Evolutionary conservation across 1,140 invertebrate species (phyloP), one percentile per base, ranked within the genome.

Genomic region (Brachystomella parvula): DNA sequence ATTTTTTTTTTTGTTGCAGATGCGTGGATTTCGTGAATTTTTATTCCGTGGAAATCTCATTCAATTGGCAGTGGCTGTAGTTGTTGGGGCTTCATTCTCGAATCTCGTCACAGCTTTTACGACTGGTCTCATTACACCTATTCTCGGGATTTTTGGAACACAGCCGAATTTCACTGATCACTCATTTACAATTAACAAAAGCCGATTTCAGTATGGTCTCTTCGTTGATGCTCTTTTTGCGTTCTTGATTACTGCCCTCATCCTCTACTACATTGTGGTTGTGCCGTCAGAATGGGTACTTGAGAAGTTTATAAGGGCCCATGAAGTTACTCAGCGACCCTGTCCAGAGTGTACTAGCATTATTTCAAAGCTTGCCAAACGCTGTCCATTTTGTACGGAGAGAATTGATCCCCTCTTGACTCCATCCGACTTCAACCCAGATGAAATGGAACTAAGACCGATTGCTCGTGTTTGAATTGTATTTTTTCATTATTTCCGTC

Each of bases 231-330:
- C 30, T 9, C 28, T 56, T 2, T 12, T 64, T 6, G 26, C 62
- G 17, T 64, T 64, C 28, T 28, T 64, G 21, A 64, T 64, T n/a
- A 64, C 62, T 31, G 62, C 62, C n/a, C 62, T 64, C 3, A 35
- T 64, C 26, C 62, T 64, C 24, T 64, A 64, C 26, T 64, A 64
- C 62, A 15, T 64, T 35, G 62, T 64, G 12, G 62, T 64, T 28
- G 62, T 53, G 21, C 62, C 62, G 19, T 29, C 44, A 3, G 32
- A 49, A n/a, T 64, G 44, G 44, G 9, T 64, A 19, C 17, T 64
- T 12, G 62, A 49, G 6, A 64, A 53, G 32, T 49, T 64, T 12
- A 49, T 17, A 32, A 29, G 15, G 57, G 26, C 26, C 2, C 35
- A 64, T 26, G 62, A 58, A 64, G 17, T 2, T 32, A 56, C 21